Percentiles rank a stretch among this genome's conserved stretches.
Conservation (phyloP, 2,113 vertebrate genomes). For the Hassar affinis region DNA sequence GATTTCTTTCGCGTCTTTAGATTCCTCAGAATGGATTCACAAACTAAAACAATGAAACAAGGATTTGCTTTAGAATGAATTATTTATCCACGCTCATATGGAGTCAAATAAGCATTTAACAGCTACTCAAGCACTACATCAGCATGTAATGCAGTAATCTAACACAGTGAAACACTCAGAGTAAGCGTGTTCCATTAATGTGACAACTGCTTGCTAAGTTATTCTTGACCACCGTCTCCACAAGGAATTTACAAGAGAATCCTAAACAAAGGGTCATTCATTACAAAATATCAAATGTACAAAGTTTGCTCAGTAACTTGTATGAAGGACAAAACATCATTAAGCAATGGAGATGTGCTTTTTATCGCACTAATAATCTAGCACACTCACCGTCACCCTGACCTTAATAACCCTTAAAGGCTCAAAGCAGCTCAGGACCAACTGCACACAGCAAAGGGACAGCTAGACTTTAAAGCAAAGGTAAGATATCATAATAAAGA, state of each 20-base stretch:
- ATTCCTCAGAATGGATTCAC: not conserved
- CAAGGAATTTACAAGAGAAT: constrained; percentile 4
- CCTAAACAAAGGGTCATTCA: constrained; percentile 1
- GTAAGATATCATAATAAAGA: not conserved
- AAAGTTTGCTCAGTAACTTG: constrained; percentile 47
- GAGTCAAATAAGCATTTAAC: constrained; percentile 7
- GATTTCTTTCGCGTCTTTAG: too few species aligned
- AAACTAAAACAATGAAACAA: not conserved
- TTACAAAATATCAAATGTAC: not conserved
- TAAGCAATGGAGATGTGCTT: constrained; percentile 42
- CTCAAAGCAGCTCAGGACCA: constrained; percentile 34
- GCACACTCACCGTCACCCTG: constrained; percentile 8
- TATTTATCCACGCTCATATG: not conserved
- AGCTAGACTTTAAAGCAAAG: not conserved
- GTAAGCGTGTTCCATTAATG: not conserved
- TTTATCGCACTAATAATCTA: constrained; percentile 33
- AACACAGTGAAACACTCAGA: not conserved
- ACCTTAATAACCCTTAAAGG: not conserved
- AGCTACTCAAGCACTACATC: not conserved
- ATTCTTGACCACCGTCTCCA: not conserved
- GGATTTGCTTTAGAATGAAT: not conserved
- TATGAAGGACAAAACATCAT: constrained; percentile 54
- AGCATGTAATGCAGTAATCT: not conserved
- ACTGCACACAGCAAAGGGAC: not conserved
- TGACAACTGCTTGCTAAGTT: not conserved